phyloP scores from a whole-genome alignment of 2,113 vertebrate genomes.

The Sinocyclocheilus rhinocerous region DNA sequence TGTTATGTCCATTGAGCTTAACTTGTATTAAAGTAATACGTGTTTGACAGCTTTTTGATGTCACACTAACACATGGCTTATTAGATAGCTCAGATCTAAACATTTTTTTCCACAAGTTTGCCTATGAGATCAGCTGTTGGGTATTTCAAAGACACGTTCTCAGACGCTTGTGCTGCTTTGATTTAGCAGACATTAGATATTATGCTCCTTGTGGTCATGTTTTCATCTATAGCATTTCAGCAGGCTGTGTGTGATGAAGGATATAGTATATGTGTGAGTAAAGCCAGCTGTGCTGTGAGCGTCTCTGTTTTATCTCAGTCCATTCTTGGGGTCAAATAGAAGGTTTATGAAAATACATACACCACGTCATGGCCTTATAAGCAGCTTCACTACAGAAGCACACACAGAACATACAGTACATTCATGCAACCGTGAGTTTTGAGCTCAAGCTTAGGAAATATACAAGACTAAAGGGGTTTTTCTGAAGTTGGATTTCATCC shows the following conservation, averaged over 20 bases:
- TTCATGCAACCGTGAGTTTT: neutral
- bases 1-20: too few species aligned
- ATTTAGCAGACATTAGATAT: neutral
- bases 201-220: neutral
- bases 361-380: neutral
- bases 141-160: neutral
- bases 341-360: slow-evolving; percentile 39
- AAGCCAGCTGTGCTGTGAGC: slow-evolving; percentile 28
- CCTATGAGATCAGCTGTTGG: neutral
- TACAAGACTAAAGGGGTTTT: neutral
- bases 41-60: neutral
- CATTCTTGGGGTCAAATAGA: slow-evolving; percentile 32
- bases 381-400: slow-evolving; percentile 35
- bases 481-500: slow-evolving; percentile 12
- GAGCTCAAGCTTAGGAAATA: neutral
- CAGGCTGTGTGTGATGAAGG: slow-evolving; percentile 2
- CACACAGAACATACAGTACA: neutral
- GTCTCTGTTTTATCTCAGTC: slow-evolving; percentile 51
- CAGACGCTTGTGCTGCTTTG: slow-evolving; percentile 15
- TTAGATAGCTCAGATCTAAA: neutral
- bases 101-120: neutral
- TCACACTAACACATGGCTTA: neutral
- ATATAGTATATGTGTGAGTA: slow-evolving; percentile 42
- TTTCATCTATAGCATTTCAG: neutral
- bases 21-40: neutral